These are phyloP conservation scores for Polydesmus complanatus DNA, from an alignment of 2,888 invertebrate genomes.

Conservation along the genomic window DNA sequence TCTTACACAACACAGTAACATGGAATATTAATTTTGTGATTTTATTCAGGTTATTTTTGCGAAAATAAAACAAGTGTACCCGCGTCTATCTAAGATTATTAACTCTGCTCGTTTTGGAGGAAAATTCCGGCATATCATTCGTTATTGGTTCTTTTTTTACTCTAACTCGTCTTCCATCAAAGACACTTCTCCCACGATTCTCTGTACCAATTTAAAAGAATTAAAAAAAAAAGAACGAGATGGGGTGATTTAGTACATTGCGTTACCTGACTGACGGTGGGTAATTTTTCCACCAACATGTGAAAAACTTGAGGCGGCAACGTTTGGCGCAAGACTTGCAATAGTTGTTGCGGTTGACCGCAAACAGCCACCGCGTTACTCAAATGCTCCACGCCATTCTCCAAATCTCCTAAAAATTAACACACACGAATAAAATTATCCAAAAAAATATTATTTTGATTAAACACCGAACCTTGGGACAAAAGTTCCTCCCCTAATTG, in stretches of 20 bases:
- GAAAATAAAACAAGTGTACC: too few relatives aligned
- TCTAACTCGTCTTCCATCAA: constrained; percentile 12
- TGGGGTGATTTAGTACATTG: background rate
- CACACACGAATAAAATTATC: background rate
- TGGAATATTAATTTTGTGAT: too few relatives aligned
- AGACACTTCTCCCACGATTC: constrained; percentile 8
- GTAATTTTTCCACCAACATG: constrained; percentile 66
- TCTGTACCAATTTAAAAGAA: background rate
- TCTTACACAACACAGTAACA: too few relatives aligned
- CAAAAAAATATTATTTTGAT: background rate
- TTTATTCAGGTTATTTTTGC: too few relatives aligned
- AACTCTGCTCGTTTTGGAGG: too few relatives aligned
- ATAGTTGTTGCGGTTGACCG: constrained; percentile 79
- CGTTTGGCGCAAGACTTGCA: constrained; percentile 83
- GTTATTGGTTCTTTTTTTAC: too few relatives aligned
- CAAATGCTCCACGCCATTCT: constrained; percentile 87
- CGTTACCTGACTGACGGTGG: constrained; percentile 44
- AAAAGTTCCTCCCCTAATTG: constrained; percentile 86
- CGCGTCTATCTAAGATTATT: too few relatives aligned
- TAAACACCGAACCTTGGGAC: constrained; percentile 41
- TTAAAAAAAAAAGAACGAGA: background rate
- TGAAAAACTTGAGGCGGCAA: constrained; percentile 90
- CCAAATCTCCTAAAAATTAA: constrained; percentile 46
- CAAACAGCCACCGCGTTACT: constrained; percentile 96
- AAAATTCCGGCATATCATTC: too few relatives aligned